Evolutionary conservation across 2,888 invertebrate species (phyloP), one percentile per base, ranked within the genome.

Genomic region (Augochlorella aurata): DNA sequence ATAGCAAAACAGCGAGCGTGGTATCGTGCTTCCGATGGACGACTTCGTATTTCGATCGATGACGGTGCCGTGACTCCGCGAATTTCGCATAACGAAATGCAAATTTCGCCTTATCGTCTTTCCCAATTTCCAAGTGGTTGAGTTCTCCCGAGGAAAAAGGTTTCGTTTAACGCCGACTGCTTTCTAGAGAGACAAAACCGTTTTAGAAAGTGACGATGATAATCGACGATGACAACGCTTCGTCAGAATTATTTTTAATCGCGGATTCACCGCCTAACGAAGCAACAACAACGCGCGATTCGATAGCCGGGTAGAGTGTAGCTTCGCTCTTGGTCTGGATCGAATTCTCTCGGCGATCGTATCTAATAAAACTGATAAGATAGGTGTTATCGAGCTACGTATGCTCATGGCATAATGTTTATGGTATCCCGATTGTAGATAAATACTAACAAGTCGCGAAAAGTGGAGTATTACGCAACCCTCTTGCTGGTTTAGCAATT

Each of bases 341-440:
- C 77, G 54, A 68, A 79, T 83, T 81, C 69, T 65, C 45, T 18
- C 72, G 29, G 72, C 67, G 83, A 85, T 86, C 67, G 63, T 79
- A 85, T 83, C 79, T 73, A 71, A 68, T 24, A 52, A 74, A 70
- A 66, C 52, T 71, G 86, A 86, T 86, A 87, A 86, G 88, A 87
- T 86, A 86, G 44, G 54, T 4, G 65, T 79, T 86, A 86, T 87
- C 87, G 21, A 54, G 69, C 63, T 38, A 21, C 75, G 68, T 77
- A 83, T 68, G 68, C 72, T 81, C 71, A 61, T 66, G 38, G 29
- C 65, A 52, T 52, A 85, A 81, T 79, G 78, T 80, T 75, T 66
- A 67, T 61, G 45, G 16, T 72, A 61, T 61, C 52, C 61, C 61
- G 68, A 74, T 70, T 67, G 44, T 58, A 67, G 78, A 74, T 71